Evolutionary conservation across 2,888 invertebrate species (phyloP).

Genomic region (Caenorhabditis drosophilae): DNA sequence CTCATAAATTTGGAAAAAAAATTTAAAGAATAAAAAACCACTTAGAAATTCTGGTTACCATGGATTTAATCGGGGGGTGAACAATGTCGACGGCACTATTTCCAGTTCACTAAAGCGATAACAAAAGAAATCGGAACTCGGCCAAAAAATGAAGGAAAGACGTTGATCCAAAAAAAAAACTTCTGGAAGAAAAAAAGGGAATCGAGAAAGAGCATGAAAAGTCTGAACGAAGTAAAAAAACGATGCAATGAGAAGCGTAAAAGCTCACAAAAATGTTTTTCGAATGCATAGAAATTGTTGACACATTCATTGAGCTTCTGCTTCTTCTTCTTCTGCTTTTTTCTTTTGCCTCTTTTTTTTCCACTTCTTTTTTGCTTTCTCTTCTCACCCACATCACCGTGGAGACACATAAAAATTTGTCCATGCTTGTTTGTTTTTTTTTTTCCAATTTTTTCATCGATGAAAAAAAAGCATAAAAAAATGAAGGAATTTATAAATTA

Average conservation of each 20-base stretch:
- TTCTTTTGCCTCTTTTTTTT: too few relatives aligned
- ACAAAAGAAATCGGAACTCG: slow-evolving; percentile 25
- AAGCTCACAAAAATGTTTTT: slow-evolving; percentile 21
- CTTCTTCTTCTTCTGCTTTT: too few relatives aligned
- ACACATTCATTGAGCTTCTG: slow-evolving; percentile 5
- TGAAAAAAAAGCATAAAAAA: not conserved
- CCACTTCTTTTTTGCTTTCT: too few relatives aligned
- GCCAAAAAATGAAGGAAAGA: slow-evolving; percentile 2
- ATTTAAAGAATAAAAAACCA: too few relatives aligned
- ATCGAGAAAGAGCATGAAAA: slow-evolving; percentile 3
- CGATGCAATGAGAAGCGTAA: slow-evolving; percentile 12
- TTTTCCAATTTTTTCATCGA: not conserved
- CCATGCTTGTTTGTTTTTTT: slow-evolving; percentile 1
- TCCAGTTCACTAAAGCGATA: slow-evolving; percentile 33
- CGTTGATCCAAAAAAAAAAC: slow-evolving; percentile 6
- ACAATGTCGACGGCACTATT: too few relatives aligned
- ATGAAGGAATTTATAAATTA: not conserved
- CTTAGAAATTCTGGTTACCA: too few relatives aligned
- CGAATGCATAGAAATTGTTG: slow-evolving; percentile 34
- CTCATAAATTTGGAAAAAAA: too few relatives aligned
- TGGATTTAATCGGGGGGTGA: too few relatives aligned
- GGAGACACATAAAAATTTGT: slow-evolving; percentile 13
- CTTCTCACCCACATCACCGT: slow-evolving; percentile 36
- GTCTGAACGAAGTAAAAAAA: too few relatives aligned
- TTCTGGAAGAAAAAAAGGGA: slow-evolving; percentile 1